phyloP scores from a whole-genome alignment of 1,140 invertebrate species.

The Drosophila pallidifrons region DNA sequence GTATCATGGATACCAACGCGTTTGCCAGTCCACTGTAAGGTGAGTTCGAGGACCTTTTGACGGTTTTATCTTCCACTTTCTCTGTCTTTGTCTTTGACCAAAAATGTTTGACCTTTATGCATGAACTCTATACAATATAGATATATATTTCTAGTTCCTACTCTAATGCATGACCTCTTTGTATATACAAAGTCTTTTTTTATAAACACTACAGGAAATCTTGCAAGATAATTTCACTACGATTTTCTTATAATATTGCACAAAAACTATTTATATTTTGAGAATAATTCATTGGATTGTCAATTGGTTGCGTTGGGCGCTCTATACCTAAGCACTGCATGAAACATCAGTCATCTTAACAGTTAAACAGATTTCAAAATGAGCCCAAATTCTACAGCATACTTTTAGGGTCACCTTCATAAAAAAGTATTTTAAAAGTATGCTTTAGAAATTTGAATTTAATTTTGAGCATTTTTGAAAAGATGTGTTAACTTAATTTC shows the following conservation, averaged over 20 bases:
- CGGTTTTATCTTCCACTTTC: neutral
- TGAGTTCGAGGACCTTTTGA: slow-evolving; percentile 83
- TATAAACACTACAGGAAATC: slow-evolving; percentile 3
- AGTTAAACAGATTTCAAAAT: neutral
- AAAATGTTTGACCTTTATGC: neutral
- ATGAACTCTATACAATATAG: slow-evolving; percentile 6
- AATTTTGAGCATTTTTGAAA: neutral
- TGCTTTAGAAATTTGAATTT: neutral
- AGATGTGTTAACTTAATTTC: neutral
- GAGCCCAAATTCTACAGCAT: neutral
- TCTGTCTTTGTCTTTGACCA: slow-evolving; percentile 1
- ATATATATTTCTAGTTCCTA: slow-evolving; percentile 2
- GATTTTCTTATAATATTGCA: slow-evolving; percentile 12
- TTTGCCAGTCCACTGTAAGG: slow-evolving; percentile 95
- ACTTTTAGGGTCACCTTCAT: neutral
- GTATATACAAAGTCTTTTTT: slow-evolving; percentile 15
- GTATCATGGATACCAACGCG: slow-evolving; percentile 98
- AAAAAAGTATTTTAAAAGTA: neutral
- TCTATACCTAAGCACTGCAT: slow-evolving; percentile 39
- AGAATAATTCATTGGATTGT: neutral
- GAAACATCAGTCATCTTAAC: slow-evolving; percentile 14
- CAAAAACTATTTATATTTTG: neutral
- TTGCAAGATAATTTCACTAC: slow-evolving; percentile 39
- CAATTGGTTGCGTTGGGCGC: slow-evolving; percentile 1
- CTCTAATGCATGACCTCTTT: slow-evolving; percentile 24